Base-by-base conservation (phyloP, 2,797 vertebrate species). In the Ctenopoma multispine region DNA sequence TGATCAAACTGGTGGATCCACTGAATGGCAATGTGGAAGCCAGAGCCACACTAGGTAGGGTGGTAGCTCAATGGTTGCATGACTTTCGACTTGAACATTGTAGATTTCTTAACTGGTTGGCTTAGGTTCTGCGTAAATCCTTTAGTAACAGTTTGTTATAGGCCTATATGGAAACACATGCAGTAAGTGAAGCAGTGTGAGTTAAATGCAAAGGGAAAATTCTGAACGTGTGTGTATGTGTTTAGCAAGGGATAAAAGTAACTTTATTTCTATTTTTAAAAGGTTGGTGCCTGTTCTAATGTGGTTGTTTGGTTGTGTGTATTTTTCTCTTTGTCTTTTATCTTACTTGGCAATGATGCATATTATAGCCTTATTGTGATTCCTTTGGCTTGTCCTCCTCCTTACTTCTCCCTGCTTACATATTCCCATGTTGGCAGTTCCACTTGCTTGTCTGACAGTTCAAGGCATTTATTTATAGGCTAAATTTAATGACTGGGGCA, bases 391-490 rank as follows among this genome's bases (percentile, higher is more conserved):
- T 50, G 34, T 62, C 24, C 76, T 44, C 54, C 34, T 71, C 29
- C 69, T 57, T 69, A 63, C 77, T 57, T 21, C 65, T 75, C 65
- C 48, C 49, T 50, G 48, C 48, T 31, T 48, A 53, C 62, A 46
- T 21, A 47, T 87, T 74, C 72, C 63, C 72, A 65, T 13, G 59
- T 58, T 56, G 73, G 75, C 66, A 80, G 60, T 72, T 85, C 71
- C 64, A 81, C 85, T 85, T 81, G 69, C 66, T 63, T 67, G 79
- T 76, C 69, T 84, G 84, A 87, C 73, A 84, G 84, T 63, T 46
- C 62, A 20, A 8, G 60, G 31, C 46, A 69, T 91, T 88, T 92
- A 91, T 92, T 90, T 92, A 90, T 89, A 90, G 85, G 69, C 40
- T 77, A 81, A 72, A 82, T 82, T 72, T 81, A 89, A 89, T 82